A percentile compares a stretch with the other conserved stretches of the same genome.
Evolutionary conservation across 2,888 invertebrate species (phyloP).

Genomic region (Pardosa pseudoannulata): DNA sequence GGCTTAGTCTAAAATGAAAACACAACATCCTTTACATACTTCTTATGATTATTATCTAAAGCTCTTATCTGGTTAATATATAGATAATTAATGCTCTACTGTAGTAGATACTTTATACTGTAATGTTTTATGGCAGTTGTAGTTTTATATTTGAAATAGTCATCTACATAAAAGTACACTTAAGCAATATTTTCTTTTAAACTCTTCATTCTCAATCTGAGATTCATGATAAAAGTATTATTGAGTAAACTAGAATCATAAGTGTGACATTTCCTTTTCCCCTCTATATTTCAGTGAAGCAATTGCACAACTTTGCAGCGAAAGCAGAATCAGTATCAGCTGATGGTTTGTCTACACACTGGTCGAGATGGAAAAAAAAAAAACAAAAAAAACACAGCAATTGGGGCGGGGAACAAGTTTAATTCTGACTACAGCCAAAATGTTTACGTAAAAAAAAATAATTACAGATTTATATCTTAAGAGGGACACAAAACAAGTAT

Average conservation of each 20-base stretch:
- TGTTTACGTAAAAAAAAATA: too few relatives aligned
- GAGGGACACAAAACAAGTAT: too few relatives aligned
- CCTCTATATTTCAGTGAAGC: slow-evolving; percentile 42
- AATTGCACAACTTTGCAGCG: slow-evolving; percentile 14
- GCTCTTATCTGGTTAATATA: not conserved
- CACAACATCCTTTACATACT: too few relatives aligned
- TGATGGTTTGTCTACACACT: not conserved
- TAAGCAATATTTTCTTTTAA: slow-evolving; percentile 62
- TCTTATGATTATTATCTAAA: not conserved
- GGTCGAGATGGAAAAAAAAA: too few relatives aligned
- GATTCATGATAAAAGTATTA: slow-evolving; percentile 25
- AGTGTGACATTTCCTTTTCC: slow-evolving; percentile 26
- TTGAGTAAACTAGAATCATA: slow-evolving; percentile 34
- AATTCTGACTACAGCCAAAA: too few relatives aligned
- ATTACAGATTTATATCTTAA: too few relatives aligned
- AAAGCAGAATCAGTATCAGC: slow-evolving; percentile 15
- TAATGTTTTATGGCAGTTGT: slow-evolving; percentile 50
- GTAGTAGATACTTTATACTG: slow-evolving; percentile 21
- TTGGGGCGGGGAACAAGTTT: too few relatives aligned
- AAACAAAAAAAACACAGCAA: too few relatives aligned
- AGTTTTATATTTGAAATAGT: slow-evolving; percentile 64
- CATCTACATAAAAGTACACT: slow-evolving; percentile 68
- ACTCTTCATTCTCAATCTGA: slow-evolving; percentile 42
- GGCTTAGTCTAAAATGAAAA: too few relatives aligned
- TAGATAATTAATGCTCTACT: slow-evolving; percentile 1